Evolutionary conservation across 2,113 vertebrate species (phyloP).

Genomic region (Myotis davidii): DNA sequence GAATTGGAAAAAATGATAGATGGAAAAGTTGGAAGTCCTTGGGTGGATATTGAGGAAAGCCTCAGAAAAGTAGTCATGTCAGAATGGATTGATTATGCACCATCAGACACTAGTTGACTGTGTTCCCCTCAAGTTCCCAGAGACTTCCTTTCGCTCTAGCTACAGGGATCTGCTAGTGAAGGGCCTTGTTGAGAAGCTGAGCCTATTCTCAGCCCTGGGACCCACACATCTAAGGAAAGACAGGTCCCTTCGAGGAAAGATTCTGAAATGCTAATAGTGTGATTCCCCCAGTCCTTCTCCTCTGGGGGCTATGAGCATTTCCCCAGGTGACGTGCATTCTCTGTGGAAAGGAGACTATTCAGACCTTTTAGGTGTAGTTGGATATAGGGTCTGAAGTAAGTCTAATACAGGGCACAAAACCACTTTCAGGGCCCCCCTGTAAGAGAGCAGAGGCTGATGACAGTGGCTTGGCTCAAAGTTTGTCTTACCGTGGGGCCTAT

Average conservation of each 20-base stretch:
- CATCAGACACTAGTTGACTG: neutral
- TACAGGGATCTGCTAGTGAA: neutral
- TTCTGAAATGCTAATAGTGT: neutral
- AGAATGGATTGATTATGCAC: neutral
- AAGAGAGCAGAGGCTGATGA: neutral
- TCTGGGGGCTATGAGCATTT: neutral
- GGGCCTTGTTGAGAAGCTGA: neutral
- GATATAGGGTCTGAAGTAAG: neutral
- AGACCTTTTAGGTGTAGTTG: neutral
- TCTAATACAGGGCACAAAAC: neutral
- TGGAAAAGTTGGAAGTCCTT: neutral
- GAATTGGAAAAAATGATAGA: neutral
- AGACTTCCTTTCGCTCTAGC: neutral
- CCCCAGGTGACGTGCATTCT: neutral
- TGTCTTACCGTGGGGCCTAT: neutral
- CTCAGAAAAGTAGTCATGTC: neutral
- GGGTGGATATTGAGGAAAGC: neutral
- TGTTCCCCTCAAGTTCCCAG: neutral
- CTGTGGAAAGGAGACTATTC: neutral
- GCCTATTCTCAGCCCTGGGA: neutral
- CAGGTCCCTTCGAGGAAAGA: neutral
- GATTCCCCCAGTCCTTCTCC: neutral
- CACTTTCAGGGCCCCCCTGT: neutral
- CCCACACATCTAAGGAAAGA: neutral
- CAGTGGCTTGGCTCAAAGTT: neutral